A percentile compares a stretch with the other conserved stretches of the same genome.
These are phyloP conservation scores for Apteryx owenii DNA, from an alignment of 2,113 vertebrate species.

Conservation along the genomic window DNA sequence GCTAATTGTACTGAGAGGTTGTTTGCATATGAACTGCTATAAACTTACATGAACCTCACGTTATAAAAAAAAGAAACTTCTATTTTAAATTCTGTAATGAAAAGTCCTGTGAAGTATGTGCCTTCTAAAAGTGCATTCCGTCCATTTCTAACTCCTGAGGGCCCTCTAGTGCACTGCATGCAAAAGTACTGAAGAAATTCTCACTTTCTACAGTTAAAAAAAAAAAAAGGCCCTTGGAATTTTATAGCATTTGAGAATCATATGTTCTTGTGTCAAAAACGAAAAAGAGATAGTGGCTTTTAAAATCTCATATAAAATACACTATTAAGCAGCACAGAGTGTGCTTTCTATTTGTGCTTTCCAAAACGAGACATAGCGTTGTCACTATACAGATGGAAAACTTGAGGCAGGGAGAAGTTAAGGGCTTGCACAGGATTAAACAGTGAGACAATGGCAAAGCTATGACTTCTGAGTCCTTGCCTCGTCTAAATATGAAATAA, in stretches of 20 bases:
- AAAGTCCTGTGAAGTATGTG: slow-evolving; percentile 53
- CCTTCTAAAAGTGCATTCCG: slow-evolving; percentile 58
- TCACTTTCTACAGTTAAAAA: not conserved
- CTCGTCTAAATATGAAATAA: not conserved
- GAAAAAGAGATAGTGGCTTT: not conserved
- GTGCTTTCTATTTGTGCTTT: not conserved
- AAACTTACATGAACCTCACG: not conserved
- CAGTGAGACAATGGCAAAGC: not conserved
- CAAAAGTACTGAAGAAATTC: slow-evolving; percentile 26
- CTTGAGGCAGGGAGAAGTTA: not conserved
- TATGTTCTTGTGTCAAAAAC: not conserved
- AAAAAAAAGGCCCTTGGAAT: not conserved
- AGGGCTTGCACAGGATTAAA: not conserved
- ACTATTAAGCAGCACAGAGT: not conserved
- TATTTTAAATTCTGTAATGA: slow-evolving; percentile 72
- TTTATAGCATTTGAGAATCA: not conserved
- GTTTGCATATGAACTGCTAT: slow-evolving; percentile 25
- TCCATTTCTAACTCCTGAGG: slow-evolving; percentile 70
- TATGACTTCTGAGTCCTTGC: not conserved
- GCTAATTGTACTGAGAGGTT: slow-evolving; percentile 11
- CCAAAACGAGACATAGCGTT: not conserved
- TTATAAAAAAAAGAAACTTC: slow-evolving; percentile 33
- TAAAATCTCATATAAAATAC: not conserved
- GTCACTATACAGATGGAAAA: not conserved
- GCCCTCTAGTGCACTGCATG: slow-evolving; percentile 77